phyloP scores from a whole-genome alignment of 1,140 invertebrate species.

The Periplaneta americana region DNA sequence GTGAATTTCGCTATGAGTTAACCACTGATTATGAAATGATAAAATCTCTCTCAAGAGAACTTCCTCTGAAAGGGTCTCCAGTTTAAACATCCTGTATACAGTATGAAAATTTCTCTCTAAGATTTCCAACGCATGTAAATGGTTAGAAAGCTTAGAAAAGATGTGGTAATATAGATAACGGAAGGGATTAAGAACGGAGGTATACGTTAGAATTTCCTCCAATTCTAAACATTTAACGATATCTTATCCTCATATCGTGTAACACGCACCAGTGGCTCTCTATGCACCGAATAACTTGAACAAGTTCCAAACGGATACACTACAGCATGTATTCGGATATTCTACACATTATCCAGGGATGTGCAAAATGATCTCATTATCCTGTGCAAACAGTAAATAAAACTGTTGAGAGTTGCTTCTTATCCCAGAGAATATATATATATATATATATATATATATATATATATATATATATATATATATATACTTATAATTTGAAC shows the following conservation, averaged over 20 bases:
- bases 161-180: background rate
- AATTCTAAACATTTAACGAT: background rate
- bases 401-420: no score
- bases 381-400: no score
- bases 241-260: background rate
- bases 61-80: no score
- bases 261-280: background rate
- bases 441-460: no score
- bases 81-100: background rate
- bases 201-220: background rate
- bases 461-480: no score
- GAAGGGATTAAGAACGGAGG: background rate
- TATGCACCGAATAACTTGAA: background rate
- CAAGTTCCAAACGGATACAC: background rate
- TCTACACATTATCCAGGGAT: background rate
- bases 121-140: background rate
- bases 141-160: background rate
- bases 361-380: background rate
- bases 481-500: no score
- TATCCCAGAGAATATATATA: no score
- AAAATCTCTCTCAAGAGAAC: no score
- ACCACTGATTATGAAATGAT: no score
- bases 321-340: background rate
- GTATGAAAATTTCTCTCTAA: background rate
- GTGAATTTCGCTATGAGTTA: no score